Base-by-base conservation (phyloP, 2,888 invertebrate species). In the Tetanocera ferruginea region DNA sequence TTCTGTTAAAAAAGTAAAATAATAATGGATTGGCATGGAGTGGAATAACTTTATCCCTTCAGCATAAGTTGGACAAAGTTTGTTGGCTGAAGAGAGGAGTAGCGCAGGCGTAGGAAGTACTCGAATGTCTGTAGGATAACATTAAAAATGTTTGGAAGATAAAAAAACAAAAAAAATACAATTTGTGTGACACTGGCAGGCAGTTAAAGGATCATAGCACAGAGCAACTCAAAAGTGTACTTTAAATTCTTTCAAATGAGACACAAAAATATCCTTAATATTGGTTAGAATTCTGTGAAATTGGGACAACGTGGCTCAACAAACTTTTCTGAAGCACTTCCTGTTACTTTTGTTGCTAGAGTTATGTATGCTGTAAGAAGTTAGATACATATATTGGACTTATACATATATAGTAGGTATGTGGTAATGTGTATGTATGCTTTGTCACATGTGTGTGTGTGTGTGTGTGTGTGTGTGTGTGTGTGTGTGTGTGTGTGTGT, bases 241-340 rank as follows among this genome's bases (percentile, higher is more conserved):
- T 87, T 87, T 88, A 87, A 87, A 86, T 87, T 87, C 87, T 88
- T 86, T 83, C 86, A 87, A 87, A 87, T 87, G 86, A 85, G 83
- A 80, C 77, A 79, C 77, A 17, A 75, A 55, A 43, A 34, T 64
- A 11, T 55, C 19, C 67, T 37, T 37, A 37, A 67, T 67, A 9
- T 49, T 8, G n/a, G 17, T 19, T 43, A 19, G 19, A 64, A 19
- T 19, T 19, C 34, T 17, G 11, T 28, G 55, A 55, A 71, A 52
- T 71, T 34, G 34, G 55, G 55, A 71, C 71, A 71, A 55, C 25
- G 34, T 34, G 55, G 17, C 52, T 52, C n/a, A 9, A 19, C n/a
- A 31, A 43, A 43, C 67, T 67, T 67, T 67, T 23, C 23, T 43
- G 55, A 19, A 55, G 23, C 11, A n/a, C 34, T 64, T 31, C 28